A percentile compares a stretch with the other conserved stretches of the same genome.
Evolutionary conservation across 2,113 vertebrate species (phyloP).

Genomic region (Haemorhous mexicanus): DNA sequence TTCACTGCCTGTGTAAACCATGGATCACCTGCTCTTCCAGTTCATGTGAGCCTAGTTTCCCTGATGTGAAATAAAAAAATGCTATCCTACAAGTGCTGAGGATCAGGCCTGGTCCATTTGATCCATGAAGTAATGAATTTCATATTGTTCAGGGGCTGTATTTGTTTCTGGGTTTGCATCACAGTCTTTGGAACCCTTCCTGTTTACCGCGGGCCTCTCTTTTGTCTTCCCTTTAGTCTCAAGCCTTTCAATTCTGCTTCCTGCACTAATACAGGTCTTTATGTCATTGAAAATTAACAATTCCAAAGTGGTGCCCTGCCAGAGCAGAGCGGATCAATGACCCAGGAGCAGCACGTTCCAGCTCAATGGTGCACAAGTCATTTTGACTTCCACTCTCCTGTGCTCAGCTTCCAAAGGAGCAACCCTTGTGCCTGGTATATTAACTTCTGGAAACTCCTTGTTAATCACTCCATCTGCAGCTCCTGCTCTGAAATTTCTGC

Average conservation of each 20-base stretch:
- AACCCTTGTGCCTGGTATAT: conserved; percentile 22
- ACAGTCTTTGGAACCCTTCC: background rate
- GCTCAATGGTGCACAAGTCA: conserved; percentile 59
- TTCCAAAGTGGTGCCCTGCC: background rate
- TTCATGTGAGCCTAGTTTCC: background rate
- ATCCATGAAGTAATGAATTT: conserved; percentile 10
- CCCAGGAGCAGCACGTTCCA: conserved; percentile 62
- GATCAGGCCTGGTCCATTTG: conserved; percentile 8
- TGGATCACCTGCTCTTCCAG: background rate
- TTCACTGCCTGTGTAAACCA: background rate
- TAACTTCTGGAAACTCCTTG: conserved; percentile 62
- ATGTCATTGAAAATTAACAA: conserved; percentile 61
- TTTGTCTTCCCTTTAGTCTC: conserved; percentile 26
- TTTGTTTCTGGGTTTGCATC: conserved; percentile 37
- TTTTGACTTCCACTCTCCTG: conserved; percentile 59
- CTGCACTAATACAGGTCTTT: conserved; percentile 19
- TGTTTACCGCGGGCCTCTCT: background rate
- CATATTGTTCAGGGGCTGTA: conserved; percentile 9
- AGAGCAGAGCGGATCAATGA: conserved; percentile 58
- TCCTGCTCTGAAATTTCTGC: conserved; percentile 27
- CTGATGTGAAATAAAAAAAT: background rate
- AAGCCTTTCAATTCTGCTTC: background rate
- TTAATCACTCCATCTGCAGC: conserved; percentile 48
- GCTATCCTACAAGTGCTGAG: background rate
- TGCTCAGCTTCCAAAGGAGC: conserved; percentile 41